Base-by-base conservation (phyloP, 1,140 invertebrate species). In the Sarcophaga bullata region DNA sequence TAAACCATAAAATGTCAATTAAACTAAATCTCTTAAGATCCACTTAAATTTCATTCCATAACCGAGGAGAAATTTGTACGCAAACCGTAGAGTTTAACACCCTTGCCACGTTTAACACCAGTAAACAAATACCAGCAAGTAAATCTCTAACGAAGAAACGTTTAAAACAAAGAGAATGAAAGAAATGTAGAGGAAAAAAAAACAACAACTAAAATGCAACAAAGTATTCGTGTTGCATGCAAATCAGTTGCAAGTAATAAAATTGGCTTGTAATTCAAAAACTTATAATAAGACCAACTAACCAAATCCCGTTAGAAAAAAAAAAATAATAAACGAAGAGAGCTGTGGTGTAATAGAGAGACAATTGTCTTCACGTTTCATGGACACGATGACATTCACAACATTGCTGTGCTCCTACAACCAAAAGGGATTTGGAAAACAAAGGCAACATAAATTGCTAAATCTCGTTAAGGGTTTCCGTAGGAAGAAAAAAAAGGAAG, bases 171-270 rank as follows among this genome's bases (percentile, higher is more conserved):
- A 37, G 25, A 37, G 25, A 37, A 37, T 37, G 25, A 37, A 37
- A 37, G 25, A 37, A 37, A 37, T 37, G 25, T 37, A 4, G 4
- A 37, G n/a, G n/a, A n/a, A n/a, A n/a, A n/a, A n/a, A n/a, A n/a
- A 37, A 10, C 58, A 46, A 78, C 8, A 78, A 50, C 75, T 19
- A 52, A 78, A 78, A 78, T 78, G 75, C 75, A 78, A 78, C 75
- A 48, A 37, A 78, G 75, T 58, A 58, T 58, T 58, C 54, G 54
- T 78, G 75, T 78, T 78, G 75, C 75, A 78, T 78, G 75, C 75
- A 78, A 78, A 78, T 78, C 75, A 78, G 75, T 78, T 52, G n/a
- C 73, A 78, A 78, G 75, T 78, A 78, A 78, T 78, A 78, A 78
- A 78, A 52, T 78, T 78, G n/a, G 75, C 75, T n/a, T 17, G 48